Evolutionary conservation across 2,113 vertebrate genomes (phyloP).

Genomic region (Psophia crepitans): DNA sequence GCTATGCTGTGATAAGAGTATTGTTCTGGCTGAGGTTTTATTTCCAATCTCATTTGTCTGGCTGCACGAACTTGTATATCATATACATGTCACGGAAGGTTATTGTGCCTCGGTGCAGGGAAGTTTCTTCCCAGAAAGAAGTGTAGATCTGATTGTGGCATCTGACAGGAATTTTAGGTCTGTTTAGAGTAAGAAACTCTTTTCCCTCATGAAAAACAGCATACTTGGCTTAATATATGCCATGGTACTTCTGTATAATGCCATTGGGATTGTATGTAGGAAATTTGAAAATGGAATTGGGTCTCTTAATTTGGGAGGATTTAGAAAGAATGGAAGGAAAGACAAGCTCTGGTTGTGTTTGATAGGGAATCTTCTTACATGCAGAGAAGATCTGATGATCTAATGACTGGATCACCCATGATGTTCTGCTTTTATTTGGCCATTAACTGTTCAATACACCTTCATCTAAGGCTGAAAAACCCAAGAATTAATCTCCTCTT

Average conservation of each 20-base stretch:
- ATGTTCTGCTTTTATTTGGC: neutral
- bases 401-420: neutral
- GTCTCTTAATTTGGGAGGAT: neutral
- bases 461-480: neutral
- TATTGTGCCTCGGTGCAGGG: neutral
- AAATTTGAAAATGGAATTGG: neutral
- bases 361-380: neutral
- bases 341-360: neutral
- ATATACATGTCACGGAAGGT: neutral
- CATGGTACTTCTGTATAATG: neutral
- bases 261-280: neutral
- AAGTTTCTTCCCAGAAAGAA: neutral
- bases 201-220: neutral
- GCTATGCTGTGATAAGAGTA: neutral
- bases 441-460: neutral
- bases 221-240: neutral
- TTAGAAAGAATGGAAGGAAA: neutral
- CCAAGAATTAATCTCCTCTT: neutral
- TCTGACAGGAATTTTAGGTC: neutral
- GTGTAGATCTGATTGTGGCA: neutral
- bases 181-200: neutral
- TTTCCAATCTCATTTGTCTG: constrained; percentile 19
- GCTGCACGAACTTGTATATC: neutral
- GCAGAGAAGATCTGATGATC: neutral
- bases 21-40: neutral